Evolutionary conservation across 2,888 invertebrate species (phyloP), one percentile per base, ranked within the genome.

Genomic region (Diloba caeruleocephala): DNA sequence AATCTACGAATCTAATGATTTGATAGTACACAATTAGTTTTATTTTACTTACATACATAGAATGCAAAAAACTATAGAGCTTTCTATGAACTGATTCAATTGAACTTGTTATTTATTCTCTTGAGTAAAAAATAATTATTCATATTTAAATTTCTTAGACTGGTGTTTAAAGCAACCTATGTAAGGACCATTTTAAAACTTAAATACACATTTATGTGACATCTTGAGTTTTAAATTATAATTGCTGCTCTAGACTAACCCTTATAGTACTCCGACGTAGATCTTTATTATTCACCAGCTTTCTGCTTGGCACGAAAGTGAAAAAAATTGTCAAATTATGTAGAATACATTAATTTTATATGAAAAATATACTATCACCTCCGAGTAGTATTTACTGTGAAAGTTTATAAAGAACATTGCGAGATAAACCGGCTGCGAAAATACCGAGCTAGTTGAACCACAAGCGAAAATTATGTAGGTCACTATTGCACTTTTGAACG

Each of bases 401-500:
- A 3, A n/a, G 28, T 10, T 8, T 10, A 4, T 31, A 9, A 19
- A 28, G 17, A 28, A 23, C 33, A 39, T 5, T 32, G 12, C 3
- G 5, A 38, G n/a, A 48, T 21, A 32, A 57, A 46, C 52, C 46
- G 43, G 39, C 25, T 14, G 25, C 19, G 15, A 39, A 58, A 53
- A 58, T 41, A 33, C 12, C 26, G 15, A 23, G 19, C 12, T 19
- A 33, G 15, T 17, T 26, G 32, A 42, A 51, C 12, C 42, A 36
- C 25, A 39, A 34, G 36, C 17, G 21, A 38, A n/a, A 7, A 10
- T 19, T 28, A 71, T 25, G 57, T 71, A 63, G 71, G 71, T 71
- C 71, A 71, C 9, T 44, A 13, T 19, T 55, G 39, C 56, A 71
- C 66, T 69, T 71, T 66, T 55, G 13, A 58, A 68, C 31, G 2